Conservation (phyloP, 2,888 invertebrate species). For the Hypolimnas misippus region DNA sequence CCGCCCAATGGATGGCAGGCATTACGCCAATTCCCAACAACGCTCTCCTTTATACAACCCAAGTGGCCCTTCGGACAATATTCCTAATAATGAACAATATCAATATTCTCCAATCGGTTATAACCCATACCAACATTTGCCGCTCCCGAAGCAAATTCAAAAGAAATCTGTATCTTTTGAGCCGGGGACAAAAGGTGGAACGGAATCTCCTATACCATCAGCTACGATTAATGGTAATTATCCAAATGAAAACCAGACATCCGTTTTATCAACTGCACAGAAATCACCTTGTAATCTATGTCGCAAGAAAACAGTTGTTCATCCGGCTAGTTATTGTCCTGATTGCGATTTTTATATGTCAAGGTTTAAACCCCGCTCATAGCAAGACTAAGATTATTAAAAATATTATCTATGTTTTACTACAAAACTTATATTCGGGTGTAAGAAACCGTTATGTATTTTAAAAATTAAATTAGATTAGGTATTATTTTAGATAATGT, state of each 20-base stretch:
- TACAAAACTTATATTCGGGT: constrained; percentile 18
- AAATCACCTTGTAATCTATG: constrained; percentile 93
- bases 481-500: constrained; percentile 41
- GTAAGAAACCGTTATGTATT: neutral
- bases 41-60: constrained; percentile 72
- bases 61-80: constrained; percentile 58
- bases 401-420: constrained; percentile 5
- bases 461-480: constrained; percentile 37
- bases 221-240: constrained; percentile 65
- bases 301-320: constrained; percentile 91
- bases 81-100: constrained; percentile 57
- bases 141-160: constrained; percentile 85
- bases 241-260: constrained; percentile 56
- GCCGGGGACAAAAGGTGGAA: constrained; percentile 88
- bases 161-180: constrained; percentile 90
- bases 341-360: constrained; percentile 98
- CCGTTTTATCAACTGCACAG: constrained; percentile 60
- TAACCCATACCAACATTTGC: constrained; percentile 86
- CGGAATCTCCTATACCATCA: constrained; percentile 77
- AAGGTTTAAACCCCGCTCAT: constrained; percentile 88
- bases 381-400: constrained; percentile 47
- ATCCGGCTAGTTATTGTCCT: constrained; percentile 92
- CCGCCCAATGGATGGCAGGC: constrained; percentile 60
- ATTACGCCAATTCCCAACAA: constrained; percentile 66
- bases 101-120: constrained; percentile 69